phyloP scores from a whole-genome alignment of 37 sponge, comb jelly and placozoan genomes.

The Aplysina aerophoba region DNA sequence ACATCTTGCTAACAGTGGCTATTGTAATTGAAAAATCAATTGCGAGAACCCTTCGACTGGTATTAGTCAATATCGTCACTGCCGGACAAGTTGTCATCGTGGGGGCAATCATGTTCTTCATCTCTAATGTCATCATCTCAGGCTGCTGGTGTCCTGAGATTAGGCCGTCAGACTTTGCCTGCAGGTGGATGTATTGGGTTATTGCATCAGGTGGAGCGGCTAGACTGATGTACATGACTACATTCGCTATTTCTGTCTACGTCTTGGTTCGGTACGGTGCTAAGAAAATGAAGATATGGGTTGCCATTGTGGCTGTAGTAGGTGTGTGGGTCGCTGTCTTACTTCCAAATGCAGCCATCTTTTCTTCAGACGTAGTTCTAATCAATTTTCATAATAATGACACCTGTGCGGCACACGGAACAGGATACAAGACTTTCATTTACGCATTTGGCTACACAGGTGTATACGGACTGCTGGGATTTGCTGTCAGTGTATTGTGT shows the following conservation, averaged over 20 bases:
- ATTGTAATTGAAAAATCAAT: neutral
- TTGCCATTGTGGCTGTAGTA: too few species aligned
- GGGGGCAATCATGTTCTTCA: neutral
- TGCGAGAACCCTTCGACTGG: neutral
- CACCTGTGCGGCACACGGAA: neutral
- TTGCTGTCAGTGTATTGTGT: neutral
- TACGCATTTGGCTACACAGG: neutral
- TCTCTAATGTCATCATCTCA: neutral
- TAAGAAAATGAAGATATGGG: neutral
- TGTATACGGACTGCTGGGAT: neutral
- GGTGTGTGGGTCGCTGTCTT: neutral
- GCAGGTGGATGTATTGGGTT: neutral
- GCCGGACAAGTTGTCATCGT: neutral
- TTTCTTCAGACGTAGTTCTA: neutral
- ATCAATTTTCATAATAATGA: neutral
- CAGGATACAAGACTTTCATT: neutral
- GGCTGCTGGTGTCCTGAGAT: neutral
- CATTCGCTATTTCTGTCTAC: neutral
- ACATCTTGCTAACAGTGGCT: neutral
- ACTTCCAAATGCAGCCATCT: neutral
- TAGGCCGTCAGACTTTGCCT: neutral
- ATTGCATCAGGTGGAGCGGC: slow-evolving; percentile 6
- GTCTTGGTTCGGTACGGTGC: neutral
- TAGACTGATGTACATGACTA: neutral
- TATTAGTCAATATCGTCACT: neutral